Conservation (phyloP, 2,888 invertebrate species). For the Trachelus tabidus region DNA sequence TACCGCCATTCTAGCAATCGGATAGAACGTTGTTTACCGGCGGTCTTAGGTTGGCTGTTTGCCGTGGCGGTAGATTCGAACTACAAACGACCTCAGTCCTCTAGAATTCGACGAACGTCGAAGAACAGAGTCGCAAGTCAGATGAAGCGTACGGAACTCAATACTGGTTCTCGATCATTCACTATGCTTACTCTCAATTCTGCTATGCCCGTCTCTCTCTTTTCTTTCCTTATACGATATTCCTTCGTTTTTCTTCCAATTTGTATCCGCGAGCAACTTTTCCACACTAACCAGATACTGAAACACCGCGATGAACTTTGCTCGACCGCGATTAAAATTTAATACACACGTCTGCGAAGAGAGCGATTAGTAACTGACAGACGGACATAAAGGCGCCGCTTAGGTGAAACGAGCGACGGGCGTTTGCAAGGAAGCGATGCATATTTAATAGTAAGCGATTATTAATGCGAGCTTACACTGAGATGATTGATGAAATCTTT, state of each 20-base stretch:
- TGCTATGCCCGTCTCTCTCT: too few species aligned
- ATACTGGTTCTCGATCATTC: too few species aligned
- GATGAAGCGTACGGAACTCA: too few species aligned
- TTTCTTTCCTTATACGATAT: too few species aligned
- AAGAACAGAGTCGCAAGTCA: too few species aligned
- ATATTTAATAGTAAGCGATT: slow-evolving; percentile 57
- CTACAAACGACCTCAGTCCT: too few species aligned
- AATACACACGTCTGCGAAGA: neutral
- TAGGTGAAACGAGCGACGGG: slow-evolving; percentile 28
- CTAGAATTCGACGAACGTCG: too few species aligned
- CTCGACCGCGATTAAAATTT: slow-evolving; percentile 5
- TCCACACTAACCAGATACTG: too few species aligned
- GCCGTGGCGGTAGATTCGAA: slow-evolving; percentile 14
- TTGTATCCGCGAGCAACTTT: too few species aligned
- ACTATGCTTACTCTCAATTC: too few species aligned
- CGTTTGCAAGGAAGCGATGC: slow-evolving; percentile 49
- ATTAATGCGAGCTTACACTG: slow-evolving; percentile 52
- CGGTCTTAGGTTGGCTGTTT: slow-evolving; percentile 18
- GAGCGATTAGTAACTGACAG: slow-evolving; percentile 36
- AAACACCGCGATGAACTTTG: neutral
- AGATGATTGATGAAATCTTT: slow-evolving; percentile 52
- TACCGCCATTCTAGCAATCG: slow-evolving; percentile 16
- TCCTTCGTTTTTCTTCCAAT: too few species aligned
- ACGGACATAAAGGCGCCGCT: slow-evolving; percentile 21
- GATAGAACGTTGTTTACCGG: slow-evolving; percentile 15